Conservation (phyloP, 1,140 invertebrate genomes). For the Drosophila murphyi region DNA sequence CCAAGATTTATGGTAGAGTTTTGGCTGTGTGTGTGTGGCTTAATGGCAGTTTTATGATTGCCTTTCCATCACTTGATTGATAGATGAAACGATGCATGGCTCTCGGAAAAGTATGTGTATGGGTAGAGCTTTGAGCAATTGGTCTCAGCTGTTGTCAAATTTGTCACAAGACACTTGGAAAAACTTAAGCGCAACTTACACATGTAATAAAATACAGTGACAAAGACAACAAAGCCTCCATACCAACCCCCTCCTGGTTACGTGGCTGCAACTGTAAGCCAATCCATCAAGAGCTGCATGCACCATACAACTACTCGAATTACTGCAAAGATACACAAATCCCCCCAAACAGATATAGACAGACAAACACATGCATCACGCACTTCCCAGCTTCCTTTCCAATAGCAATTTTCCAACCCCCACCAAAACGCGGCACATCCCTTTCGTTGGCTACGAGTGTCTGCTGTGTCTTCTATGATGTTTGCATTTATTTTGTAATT, state of each 20-base stretch:
- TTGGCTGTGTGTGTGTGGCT: constrained; percentile 41
- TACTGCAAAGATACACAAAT: constrained; percentile 43
- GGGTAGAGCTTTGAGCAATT: constrained; percentile 41
- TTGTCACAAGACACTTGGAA: constrained; percentile 60
- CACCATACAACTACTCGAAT: constrained; percentile 66
- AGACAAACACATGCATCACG: constrained; percentile 45
- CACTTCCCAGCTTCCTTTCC: constrained; percentile 23
- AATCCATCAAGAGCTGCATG: constrained; percentile 69
- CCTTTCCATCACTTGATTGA: constrained; percentile 63
- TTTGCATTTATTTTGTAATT: constrained; percentile 82
- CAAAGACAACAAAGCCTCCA: constrained; percentile 14
- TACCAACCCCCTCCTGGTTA: constrained; percentile 14
- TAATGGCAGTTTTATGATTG: constrained; percentile 79
- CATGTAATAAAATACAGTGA: constrained; percentile 73
- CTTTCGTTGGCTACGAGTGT: constrained; percentile 28
- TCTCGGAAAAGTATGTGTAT: constrained; percentile 12
- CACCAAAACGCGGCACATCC: constrained; percentile 7
- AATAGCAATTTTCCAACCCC: background rate
- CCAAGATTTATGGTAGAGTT: constrained; percentile 70
- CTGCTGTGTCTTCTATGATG: constrained; percentile 52
- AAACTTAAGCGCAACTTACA: constrained; percentile 75
- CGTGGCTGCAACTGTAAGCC: constrained; percentile 64
- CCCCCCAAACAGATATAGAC: constrained; percentile 16
- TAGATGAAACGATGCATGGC: constrained; percentile 47
- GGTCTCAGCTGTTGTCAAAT: constrained; percentile 77